phyloP scores from a whole-genome alignment of 2,888 invertebrate genomes.

The Itoplectis maculator region DNA sequence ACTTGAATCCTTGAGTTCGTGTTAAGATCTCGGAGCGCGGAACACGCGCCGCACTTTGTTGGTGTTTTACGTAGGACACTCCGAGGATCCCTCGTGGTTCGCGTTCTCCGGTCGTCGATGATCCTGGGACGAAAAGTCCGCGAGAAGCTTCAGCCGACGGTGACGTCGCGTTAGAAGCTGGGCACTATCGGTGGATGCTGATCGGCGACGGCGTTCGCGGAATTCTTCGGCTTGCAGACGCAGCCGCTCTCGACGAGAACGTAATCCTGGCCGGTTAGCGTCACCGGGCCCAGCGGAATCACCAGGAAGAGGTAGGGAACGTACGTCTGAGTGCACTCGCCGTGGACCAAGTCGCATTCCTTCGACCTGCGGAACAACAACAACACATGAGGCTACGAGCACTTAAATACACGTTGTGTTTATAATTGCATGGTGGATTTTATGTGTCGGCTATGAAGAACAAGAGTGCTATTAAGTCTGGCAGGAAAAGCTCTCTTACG shows the following conservation, averaged over 20 bases:
- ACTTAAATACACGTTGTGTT: not conserved
- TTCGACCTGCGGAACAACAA: slow-evolving; percentile 88
- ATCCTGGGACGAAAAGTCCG: slow-evolving; percentile 1
- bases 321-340: slow-evolving; percentile 96
- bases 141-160: not conserved
- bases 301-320: slow-evolving; percentile 96
- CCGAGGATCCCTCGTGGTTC: not conserved
- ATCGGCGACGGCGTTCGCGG: slow-evolving; percentile 74
- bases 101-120: slow-evolving; percentile 28
- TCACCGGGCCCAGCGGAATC: slow-evolving; percentile 95
- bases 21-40: slow-evolving; percentile 6
- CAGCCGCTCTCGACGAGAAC: slow-evolving; percentile 98
- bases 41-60: slow-evolving; percentile 16
- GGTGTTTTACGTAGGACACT: slow-evolving; percentile 16
- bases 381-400: slow-evolving; percentile 7
- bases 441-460: not conserved
- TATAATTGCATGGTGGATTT: not conserved
- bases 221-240: slow-evolving; percentile 90
- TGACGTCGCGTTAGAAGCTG: slow-evolving; percentile 76
- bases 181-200: slow-evolving; percentile 76
- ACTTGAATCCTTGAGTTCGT: slow-evolving; percentile 36
- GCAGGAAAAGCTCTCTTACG: not conserved
- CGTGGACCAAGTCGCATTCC: slow-evolving; percentile 95
- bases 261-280: slow-evolving; percentile 96
- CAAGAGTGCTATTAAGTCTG: not conserved